Base-by-base conservation (phyloP, 2,888 invertebrate genomes). In the Lithophane ornitopus region DNA sequence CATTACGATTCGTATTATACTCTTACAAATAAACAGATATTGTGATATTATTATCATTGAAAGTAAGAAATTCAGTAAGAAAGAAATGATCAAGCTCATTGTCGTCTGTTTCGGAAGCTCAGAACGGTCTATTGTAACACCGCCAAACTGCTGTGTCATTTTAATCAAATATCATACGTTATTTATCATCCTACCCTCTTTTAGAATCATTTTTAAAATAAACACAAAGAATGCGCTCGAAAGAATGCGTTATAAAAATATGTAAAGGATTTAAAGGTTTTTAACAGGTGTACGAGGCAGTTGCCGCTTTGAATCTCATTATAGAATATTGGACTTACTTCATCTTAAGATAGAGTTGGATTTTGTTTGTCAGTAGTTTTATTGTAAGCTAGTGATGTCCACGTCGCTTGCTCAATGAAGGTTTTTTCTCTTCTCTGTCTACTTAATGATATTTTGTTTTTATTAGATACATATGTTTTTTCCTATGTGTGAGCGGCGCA, bases 401-500 rank as follows among this genome's bases (percentile, higher is more conserved):
- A 90, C 84, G 87, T 92, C 91, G 91, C 92, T 93, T 93, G 90
- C 92, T 95, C 95, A 94, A 94, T 95, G 95, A 94, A 94, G 91
- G 34, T 62, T 80, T 77, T 88, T 88, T 88, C 74, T 80, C 54
- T 69, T 87, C 78, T 80, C 90, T 91, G 92, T 93, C 95, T 95
- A 95, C 95, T 95, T 95, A 95, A 94, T 92, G 90, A 91, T 91
- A 94, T 95, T 95, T 96, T 95, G 95, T 95, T 95, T 93, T 95
- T 95, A 94, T 96, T 95, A 89, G 91, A 90, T 93, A 94, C 94
- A 94, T 92, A 89, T 93, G 92, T 94, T 94, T 93, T 93, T 94
- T 92, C 76, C 88, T 92, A 89, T 92, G 90, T 92, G 88, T 70
- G 88, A 89, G 93, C 92, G 93, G 92, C 93, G 90, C 94, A 95